Evolutionary conservation across 35 echinoderm and acorn worm genomes (phyloP).

Genomic region (Hemicentrotus pulcherrimus): DNA sequence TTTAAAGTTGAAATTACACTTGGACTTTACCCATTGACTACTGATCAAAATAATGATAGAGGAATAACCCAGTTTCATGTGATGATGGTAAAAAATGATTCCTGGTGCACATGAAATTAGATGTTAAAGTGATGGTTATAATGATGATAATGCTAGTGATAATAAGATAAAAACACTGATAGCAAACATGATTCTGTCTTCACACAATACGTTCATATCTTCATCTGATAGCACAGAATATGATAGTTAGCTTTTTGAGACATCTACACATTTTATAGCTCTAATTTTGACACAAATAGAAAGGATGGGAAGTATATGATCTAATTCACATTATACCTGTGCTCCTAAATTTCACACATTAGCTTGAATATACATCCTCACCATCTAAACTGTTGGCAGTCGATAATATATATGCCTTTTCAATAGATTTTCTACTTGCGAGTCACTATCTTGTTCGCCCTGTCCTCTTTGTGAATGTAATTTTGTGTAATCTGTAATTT

Average conservation of each 20-base stretch:
- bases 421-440: neutral
- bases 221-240: neutral
- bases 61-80: neutral
- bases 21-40: too few relatives aligned
- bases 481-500: neutral
- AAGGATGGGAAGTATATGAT: too few relatives aligned
- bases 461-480: neutral
- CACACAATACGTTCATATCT: neutral
- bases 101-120: neutral
- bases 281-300: too few relatives aligned
- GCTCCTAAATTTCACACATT: too few relatives aligned
- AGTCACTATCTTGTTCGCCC: neutral
- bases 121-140: neutral
- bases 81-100: neutral
- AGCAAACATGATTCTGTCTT: neutral
- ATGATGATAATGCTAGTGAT: neutral
- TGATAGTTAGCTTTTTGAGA: neutral
- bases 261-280: too few relatives aligned
- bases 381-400: too few relatives aligned
- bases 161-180: neutral
- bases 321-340: too few relatives aligned
- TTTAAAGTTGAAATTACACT: too few relatives aligned
- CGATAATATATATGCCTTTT: neutral
- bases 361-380: too few relatives aligned
- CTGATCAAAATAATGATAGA: too few relatives aligned